Evolutionary conservation across 2,888 invertebrate species (phyloP).

Genomic region (Slavum lentiscoides): DNA sequence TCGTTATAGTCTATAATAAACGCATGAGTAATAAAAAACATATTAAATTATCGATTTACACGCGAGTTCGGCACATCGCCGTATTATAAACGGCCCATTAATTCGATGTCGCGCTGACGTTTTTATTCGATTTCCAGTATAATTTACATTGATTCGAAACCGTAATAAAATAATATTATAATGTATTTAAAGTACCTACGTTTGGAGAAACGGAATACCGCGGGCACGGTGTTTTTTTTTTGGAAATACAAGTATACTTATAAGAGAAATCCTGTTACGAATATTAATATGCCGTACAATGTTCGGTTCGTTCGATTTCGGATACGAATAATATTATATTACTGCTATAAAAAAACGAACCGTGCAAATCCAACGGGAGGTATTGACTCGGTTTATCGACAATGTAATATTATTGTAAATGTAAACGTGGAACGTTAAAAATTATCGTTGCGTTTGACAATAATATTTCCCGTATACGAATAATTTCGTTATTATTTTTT

Average conservation of each 20-base stretch:
- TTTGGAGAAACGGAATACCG: too few species aligned
- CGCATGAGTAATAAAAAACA: background rate
- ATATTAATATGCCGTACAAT: background rate
- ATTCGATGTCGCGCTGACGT: conserved; percentile 32
- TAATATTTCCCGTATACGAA: too few species aligned
- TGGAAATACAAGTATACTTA: too few species aligned
- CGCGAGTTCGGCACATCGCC: background rate
- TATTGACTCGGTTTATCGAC: too few species aligned
- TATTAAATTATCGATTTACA: conserved; percentile 43
- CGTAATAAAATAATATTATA: background rate
- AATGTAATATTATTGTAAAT: too few species aligned
- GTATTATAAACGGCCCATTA: conserved; percentile 19
- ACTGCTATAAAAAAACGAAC: too few species aligned
- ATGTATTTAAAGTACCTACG: too few species aligned
- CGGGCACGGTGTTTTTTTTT: too few species aligned
- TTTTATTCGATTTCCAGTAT: conserved; percentile 31
- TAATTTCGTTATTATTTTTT: too few species aligned
- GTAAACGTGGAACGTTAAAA: too few species aligned
- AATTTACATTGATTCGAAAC: conserved; percentile 22
- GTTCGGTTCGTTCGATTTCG: background rate
- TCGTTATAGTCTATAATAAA: background rate
- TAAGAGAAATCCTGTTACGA: background rate
- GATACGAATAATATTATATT: too few species aligned
- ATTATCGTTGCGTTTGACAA: too few species aligned
- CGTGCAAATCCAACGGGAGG: background rate